phyloP scores from a whole-genome alignment of 1,140 invertebrate species.

The Scaptomyza graminum region DNA sequence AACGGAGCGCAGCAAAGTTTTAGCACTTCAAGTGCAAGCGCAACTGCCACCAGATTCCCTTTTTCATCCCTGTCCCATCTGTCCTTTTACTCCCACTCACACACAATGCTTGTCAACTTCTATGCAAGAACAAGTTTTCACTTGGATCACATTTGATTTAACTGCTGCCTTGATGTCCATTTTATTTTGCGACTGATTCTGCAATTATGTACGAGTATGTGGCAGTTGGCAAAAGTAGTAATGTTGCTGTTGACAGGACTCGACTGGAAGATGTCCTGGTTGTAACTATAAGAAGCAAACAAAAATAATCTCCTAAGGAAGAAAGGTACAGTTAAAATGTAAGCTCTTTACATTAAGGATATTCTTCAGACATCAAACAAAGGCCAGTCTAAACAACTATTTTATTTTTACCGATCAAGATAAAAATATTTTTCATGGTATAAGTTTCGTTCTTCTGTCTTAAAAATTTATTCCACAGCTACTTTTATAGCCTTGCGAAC shows the following conservation, averaged over 20 bases:
- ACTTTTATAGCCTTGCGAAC: not conserved
- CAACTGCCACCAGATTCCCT: not conserved
- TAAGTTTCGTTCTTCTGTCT: too few relatives aligned
- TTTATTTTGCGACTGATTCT: constrained; percentile 72
- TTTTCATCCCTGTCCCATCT: not conserved
- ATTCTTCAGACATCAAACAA: too few relatives aligned
- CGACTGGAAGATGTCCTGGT: not conserved
- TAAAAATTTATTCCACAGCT: constrained; percentile 1
- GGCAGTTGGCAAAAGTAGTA: constrained; percentile 40
- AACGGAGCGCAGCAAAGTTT: constrained; percentile 73
- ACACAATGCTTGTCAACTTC: constrained; percentile 43
- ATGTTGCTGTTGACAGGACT: not conserved
- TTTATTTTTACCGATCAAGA: too few relatives aligned
- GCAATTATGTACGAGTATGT: constrained; percentile 70
- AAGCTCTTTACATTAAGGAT: too few relatives aligned
- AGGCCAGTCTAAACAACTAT: too few relatives aligned
- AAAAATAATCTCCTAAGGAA: too few relatives aligned
- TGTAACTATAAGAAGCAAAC: not conserved
- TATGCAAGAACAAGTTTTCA: constrained; percentile 69
- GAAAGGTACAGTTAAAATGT: too few relatives aligned
- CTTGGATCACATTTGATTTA: constrained; percentile 67
- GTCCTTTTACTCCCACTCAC: constrained; percentile 2
- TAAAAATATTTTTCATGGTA: too few relatives aligned
- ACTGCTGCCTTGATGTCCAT: constrained; percentile 76
- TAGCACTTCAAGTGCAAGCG: constrained; percentile 78